These are phyloP conservation scores for Centropus unirufus DNA, from an alignment of 2,113 vertebrate species.

Conservation along the genomic window DNA sequence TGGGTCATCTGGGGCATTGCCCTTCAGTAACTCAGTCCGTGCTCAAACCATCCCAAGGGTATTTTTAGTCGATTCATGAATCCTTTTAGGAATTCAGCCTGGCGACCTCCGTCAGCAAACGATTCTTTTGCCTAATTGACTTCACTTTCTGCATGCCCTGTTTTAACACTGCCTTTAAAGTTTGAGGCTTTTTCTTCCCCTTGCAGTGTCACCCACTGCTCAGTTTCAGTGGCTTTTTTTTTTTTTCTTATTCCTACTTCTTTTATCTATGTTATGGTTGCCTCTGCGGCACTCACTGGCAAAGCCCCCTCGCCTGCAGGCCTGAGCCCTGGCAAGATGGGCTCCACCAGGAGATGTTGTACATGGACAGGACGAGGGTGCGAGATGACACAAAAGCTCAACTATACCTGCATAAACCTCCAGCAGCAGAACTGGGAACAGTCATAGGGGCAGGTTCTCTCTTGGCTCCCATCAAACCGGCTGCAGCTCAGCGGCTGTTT, in stretches of 20 bases:
- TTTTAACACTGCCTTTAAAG: constrained; percentile 59
- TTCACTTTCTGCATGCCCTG: constrained; percentile 48
- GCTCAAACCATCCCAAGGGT: constrained; percentile 60
- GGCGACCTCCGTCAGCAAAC: constrained; percentile 34
- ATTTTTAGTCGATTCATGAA: constrained; percentile 64
- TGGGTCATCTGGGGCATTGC: constrained; percentile 67
- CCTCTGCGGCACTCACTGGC: accelerated
- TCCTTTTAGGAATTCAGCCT: constrained; percentile 60
- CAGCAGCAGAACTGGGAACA: background rate
- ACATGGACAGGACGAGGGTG: background rate
- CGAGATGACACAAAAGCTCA: background rate
- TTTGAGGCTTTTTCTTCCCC: constrained; percentile 40
- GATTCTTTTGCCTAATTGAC: constrained; percentile 70
- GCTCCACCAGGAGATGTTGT: background rate
- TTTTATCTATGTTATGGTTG: background rate
- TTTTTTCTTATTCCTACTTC: background rate
- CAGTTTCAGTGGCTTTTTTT: background rate
- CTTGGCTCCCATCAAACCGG: background rate
- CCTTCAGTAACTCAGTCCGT: constrained; percentile 66
- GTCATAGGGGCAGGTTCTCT: background rate
- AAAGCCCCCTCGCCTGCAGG: background rate
- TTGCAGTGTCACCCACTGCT: background rate
- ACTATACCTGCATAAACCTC: background rate
- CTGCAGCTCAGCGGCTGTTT: background rate
- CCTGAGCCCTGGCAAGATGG: background rate